These are phyloP conservation scores for Erpornis zantholeuca DNA, from an alignment of 2,113 vertebrate species.

Conservation along the genomic window DNA sequence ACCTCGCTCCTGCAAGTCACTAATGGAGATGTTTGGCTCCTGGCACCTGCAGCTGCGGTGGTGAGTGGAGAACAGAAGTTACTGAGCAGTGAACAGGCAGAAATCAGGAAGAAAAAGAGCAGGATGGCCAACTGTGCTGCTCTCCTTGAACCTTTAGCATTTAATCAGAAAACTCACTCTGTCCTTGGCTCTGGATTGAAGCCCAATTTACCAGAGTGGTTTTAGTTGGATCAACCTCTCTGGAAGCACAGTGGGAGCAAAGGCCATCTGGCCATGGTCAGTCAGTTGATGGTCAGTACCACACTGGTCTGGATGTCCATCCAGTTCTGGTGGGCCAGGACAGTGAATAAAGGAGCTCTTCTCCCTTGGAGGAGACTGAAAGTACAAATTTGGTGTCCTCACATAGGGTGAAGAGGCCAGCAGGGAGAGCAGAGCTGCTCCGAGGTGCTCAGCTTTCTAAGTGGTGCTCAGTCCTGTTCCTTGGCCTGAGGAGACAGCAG, in stretches of 20 bases:
- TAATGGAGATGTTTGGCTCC: not conserved
- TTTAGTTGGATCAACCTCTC: not conserved
- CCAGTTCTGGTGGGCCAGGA: not conserved
- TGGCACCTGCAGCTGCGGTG: not conserved
- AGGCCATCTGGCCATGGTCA: not conserved
- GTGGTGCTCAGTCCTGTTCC: not conserved
- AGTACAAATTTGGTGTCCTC: not conserved
- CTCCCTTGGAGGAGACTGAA: not conserved
- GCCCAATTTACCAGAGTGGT: not conserved
- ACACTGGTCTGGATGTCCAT: not conserved
- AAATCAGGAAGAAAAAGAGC: not conserved
- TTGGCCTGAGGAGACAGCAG: not conserved
- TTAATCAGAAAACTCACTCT: not conserved
- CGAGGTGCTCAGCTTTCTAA: not conserved
- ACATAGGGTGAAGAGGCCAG: fast-evolving
- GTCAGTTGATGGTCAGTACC: not conserved
- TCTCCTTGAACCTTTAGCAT: not conserved
- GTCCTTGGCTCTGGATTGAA: not conserved
- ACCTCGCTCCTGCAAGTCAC: not conserved
- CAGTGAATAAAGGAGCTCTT: not conserved
- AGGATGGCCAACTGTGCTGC: not conserved
- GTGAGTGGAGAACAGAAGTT: not conserved
- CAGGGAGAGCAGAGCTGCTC: not conserved
- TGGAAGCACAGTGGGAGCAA: not conserved
- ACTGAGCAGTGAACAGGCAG: not conserved